Conservation (phyloP, 2,888 invertebrate species). For the Anagyrus pseudococci region DNA sequence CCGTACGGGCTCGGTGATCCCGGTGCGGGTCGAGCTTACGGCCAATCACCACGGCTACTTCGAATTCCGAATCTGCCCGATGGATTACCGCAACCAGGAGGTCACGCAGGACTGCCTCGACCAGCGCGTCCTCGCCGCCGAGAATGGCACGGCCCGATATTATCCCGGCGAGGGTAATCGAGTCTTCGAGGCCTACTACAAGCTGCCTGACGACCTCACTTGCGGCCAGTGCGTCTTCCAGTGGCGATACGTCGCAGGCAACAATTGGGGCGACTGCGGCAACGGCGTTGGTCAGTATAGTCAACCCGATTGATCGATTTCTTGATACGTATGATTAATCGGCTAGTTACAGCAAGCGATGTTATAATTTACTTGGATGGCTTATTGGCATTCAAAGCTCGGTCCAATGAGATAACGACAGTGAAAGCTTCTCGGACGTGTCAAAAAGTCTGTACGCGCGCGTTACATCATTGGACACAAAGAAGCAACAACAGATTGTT, state of each 20-base stretch:
- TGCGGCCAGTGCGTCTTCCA: constrained; percentile 86
- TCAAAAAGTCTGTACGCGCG: too few species aligned
- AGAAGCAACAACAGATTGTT: too few species aligned
- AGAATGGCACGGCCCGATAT: constrained; percentile 68
- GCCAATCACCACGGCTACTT: constrained; percentile 88
- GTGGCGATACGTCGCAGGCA: constrained; percentile 86
- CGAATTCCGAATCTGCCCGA: constrained; percentile 83
- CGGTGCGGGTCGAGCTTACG: constrained; percentile 82
- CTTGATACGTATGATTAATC: too few species aligned
- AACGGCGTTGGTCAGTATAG: constrained; percentile 57
- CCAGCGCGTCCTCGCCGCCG: constrained; percentile 69
- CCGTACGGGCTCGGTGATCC: constrained; percentile 71
- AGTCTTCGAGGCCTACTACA: constrained; percentile 78
- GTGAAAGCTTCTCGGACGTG: too few species aligned
- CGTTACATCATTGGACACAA: too few species aligned
- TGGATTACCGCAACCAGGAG: constrained; percentile 66
- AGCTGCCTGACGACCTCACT: constrained; percentile 69
- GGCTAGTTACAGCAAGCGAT: too few species aligned
- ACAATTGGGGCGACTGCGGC: constrained; percentile 61
- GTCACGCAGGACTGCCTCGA: constrained; percentile 81
- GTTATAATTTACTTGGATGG: too few species aligned
- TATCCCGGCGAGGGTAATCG: constrained; percentile 81
- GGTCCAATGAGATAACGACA: too few species aligned
- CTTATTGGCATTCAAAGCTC: too few species aligned
- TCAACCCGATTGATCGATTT: too few species aligned